These are phyloP conservation scores for Laterallus jamaicensis DNA, from an alignment of 2,113 vertebrate genomes.

Conservation along the genomic window DNA sequence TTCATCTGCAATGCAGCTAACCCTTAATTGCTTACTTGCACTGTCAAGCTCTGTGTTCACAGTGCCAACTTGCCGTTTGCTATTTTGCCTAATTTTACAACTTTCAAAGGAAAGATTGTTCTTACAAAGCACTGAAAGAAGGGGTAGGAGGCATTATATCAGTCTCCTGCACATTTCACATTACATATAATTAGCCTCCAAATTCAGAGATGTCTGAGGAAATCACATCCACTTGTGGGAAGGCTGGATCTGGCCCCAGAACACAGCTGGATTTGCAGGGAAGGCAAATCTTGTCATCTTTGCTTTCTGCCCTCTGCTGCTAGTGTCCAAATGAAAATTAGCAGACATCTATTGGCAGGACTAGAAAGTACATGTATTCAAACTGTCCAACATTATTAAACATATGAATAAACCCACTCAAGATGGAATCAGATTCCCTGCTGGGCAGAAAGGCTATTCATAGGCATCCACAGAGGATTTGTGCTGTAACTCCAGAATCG, in stretches of 20 bases:
- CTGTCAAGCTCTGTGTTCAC: neutral
- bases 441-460: neutral
- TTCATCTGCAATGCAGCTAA: slow-evolving; percentile 38
- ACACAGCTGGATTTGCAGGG: neutral
- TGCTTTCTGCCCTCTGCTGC: neutral
- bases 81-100: neutral
- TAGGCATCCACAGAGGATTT: neutral
- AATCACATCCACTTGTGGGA: neutral
- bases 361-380: neutral
- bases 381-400: neutral
- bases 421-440: slow-evolving; percentile 12
- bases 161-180: neutral
- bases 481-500: neutral
- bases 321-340: neutral
- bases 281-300: neutral
- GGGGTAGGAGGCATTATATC: neutral
- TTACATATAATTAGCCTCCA: neutral
- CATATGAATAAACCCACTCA: neutral
- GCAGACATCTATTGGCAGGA: neutral
- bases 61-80: neutral
- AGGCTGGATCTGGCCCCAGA: neutral
- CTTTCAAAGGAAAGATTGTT: neutral
- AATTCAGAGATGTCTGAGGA: neutral
- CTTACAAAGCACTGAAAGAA: neutral
- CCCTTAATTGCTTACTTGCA: neutral